phyloP scores from a whole-genome alignment of 2,113 vertebrate genomes.

The Lagopus leucura region DNA sequence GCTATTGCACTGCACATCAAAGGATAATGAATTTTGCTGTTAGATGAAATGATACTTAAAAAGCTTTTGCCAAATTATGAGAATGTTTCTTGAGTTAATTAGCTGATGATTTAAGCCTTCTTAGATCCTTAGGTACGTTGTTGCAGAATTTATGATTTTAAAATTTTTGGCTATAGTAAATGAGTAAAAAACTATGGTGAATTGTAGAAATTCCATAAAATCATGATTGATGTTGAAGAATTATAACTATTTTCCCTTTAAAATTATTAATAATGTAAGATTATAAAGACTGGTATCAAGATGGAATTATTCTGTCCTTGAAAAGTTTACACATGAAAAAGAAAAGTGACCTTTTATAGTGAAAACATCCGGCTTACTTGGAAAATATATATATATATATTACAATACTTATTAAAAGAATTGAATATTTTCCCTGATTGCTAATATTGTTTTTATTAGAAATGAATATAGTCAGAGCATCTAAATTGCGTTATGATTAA shows the following conservation, averaged over 20 bases:
- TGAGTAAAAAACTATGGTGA: not conserved
- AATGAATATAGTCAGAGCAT: not conserved
- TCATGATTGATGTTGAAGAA: not conserved
- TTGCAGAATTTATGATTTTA: not conserved
- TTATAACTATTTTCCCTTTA: not conserved
- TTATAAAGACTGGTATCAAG: not conserved
- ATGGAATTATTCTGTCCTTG: not conserved
- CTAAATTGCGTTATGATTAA: not conserved
- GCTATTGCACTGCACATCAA: not conserved
- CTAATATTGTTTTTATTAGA: not conserved
- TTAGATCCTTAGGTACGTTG: not conserved
- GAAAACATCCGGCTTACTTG: not conserved
- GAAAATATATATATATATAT: not conserved
- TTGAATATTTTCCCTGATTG: not conserved
- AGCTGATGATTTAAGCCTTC: not conserved
- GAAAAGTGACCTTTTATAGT: not conserved
- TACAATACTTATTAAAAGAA: not conserved
- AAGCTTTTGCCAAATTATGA: not conserved
- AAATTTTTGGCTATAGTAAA: not conserved
- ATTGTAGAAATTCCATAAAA: not conserved
- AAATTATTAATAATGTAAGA: not conserved
- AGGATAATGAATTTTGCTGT: not conserved
- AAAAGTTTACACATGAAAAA: not conserved
- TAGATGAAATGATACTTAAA: not conserved
- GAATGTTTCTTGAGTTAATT: not conserved